Conservation (phyloP, 1,140 invertebrate genomes). For the Temnothorax longispinosus region DNA sequence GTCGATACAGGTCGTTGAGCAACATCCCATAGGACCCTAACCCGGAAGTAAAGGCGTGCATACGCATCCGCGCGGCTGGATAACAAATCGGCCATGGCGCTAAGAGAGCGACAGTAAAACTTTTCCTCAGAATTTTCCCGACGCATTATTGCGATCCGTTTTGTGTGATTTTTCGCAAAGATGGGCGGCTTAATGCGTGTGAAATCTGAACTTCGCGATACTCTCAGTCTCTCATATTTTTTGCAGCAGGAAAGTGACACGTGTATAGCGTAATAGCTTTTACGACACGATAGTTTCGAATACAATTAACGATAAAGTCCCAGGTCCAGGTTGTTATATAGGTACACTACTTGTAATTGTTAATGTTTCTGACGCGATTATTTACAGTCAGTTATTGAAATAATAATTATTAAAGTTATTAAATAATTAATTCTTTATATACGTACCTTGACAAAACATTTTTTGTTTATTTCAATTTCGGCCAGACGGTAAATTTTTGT, state of each 20-base stretch:
- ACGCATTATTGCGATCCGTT: constrained; percentile 75
- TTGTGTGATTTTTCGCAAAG: constrained; percentile 58
- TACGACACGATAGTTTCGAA: constrained; percentile 21
- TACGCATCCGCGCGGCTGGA: constrained; percentile 83
- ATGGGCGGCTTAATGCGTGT: constrained; percentile 51
- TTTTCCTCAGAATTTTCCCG: constrained; percentile 75
- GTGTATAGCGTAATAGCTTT: constrained; percentile 33
- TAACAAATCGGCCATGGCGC: constrained; percentile 84
- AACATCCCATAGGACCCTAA: constrained; percentile 73
- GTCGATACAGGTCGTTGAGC: constrained; percentile 76
- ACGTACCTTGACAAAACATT: not conserved
- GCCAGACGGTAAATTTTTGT: not conserved
- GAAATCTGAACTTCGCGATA: constrained; percentile 42
- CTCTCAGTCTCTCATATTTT: constrained; percentile 20
- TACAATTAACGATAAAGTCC: constrained; percentile 24
- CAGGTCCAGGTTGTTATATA: not conserved
- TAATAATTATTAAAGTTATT: too few relatives aligned
- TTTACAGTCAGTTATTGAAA: constrained; percentile 2
- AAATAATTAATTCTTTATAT: not conserved
- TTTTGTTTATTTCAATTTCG: constrained; percentile 17
- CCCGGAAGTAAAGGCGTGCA: constrained; percentile 83
- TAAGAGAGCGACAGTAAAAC: constrained; percentile 81
- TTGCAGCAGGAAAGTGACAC: constrained; percentile 10
- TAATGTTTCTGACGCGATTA: not conserved
- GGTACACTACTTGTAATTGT: not conserved